Conservation (phyloP, 2,888 invertebrate species). For the Odontomyia ornata region DNA sequence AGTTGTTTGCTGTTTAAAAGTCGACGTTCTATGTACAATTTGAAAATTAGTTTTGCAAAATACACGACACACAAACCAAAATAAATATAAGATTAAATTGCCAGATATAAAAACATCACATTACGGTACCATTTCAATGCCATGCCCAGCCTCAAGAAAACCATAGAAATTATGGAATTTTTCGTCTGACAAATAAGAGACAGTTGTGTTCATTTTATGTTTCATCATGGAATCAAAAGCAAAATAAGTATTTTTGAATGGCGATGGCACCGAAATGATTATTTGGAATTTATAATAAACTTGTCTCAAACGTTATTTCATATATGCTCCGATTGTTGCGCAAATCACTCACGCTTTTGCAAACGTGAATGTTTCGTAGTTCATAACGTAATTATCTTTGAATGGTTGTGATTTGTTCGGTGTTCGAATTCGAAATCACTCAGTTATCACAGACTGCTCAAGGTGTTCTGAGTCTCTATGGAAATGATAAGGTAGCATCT, state of each 20-base stretch:
- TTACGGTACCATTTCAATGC: slow-evolving; percentile 13
- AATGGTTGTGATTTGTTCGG: neutral
- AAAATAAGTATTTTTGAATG: neutral
- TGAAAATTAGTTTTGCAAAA: neutral
- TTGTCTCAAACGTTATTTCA: neutral
- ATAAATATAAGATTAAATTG: slow-evolving; percentile 30
- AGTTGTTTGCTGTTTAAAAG: neutral
- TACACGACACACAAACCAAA: neutral
- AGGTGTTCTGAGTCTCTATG: neutral
- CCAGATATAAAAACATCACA: slow-evolving; percentile 32
- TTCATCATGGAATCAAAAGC: no score
- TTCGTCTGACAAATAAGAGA: neutral
- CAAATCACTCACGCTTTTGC: no score
- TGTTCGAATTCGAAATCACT: no score
- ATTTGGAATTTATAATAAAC: slow-evolving; percentile 5
- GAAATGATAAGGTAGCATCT: slow-evolving; percentile 16
- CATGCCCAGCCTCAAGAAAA: neutral
- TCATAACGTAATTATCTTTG: neutral
- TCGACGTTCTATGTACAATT: neutral
- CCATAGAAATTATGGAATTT: neutral
- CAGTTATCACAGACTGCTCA: no score
- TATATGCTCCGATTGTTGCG: no score
- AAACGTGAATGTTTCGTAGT: no score
- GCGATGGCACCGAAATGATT: neutral
- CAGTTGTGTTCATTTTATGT: no score